Evolutionary conservation across 2,797 vertebrate species (phyloP).

Genomic region (Poecile montanus): DNA sequence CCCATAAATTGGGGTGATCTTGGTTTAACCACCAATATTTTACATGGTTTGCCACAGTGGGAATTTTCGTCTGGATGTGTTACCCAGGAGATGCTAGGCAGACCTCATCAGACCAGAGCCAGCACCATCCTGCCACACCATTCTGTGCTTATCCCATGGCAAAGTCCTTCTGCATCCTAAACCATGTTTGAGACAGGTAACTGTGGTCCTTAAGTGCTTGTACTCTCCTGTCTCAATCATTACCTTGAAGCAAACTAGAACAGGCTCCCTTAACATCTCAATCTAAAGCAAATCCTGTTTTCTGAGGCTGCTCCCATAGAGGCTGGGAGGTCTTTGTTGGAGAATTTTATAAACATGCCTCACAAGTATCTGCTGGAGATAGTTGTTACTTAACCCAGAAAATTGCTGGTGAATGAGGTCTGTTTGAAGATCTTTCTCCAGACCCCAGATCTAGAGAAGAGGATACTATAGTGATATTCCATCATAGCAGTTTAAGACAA

Average conservation of each 20-base stretch:
- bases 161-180: neutral
- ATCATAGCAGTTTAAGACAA: neutral
- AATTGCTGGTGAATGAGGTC: neutral
- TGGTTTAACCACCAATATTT: neutral
- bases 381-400: neutral
- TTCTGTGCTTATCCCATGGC: neutral
- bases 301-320: neutral
- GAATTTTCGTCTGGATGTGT: neutral
- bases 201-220: neutral
- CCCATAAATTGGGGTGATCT: neutral
- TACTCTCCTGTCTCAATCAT: neutral
- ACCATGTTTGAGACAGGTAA: neutral
- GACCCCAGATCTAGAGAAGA: neutral
- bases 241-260: neutral
- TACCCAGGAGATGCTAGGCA: neutral
- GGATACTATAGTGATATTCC: neutral
- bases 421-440: neutral
- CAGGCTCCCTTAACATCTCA: neutral
- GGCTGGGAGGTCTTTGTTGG: neutral
- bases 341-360: neutral
- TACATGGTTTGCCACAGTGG: rapidly evolving
- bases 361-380: neutral
- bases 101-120: neutral
- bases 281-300: neutral
- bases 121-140: neutral